Base-by-base conservation (phyloP, 1,140 invertebrate species). In the Thalassaphorura encarpata region DNA sequence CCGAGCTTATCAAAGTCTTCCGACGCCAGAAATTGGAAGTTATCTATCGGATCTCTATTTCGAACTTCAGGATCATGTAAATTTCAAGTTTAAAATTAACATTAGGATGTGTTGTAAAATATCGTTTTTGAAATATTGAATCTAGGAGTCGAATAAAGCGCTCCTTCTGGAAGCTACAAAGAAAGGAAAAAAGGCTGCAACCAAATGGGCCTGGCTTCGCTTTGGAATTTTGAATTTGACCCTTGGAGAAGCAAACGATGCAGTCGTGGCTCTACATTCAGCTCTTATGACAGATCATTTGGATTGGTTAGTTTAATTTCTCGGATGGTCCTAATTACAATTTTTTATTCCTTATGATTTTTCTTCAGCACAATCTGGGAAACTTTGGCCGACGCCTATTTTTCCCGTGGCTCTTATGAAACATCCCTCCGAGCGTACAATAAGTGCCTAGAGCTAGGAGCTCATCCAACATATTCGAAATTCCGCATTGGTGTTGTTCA, bases 361-460 rank as follows among this genome's bases (percentile, higher is more conserved):
- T 47, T 33, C 23, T 39, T n/a, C 56, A 83, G 79, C 50, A 74
- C 79, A 62, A 75, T 82, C 61, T 91, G 87, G 84, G 89, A 94
- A 73, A 83, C 84, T 60, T 74, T 94, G 66, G 90, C 82, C 31
- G 90, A 94, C 74, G 87, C 87, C 2, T 94, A 94, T 72, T 78
- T 83, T 58, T 76, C 78, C 11, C 74, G 88, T 62, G 89, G 89
- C 4, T 87, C 89, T 19, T 85, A 82, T 66, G 84, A 81, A 31
- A 87, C 90, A 13, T 85, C 89, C 16, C 72, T 89, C 52, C 87
- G 86, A 69, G 87, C 87, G 18, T 96, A 89, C 71, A 80, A 85
- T 52, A 83, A 83, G 74, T 83, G 83, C 21, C 70, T 80, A 28
- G 76, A 83, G 66, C 67, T 91, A 24, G 75, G 80, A 61, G 73